Evolutionary conservation across 2,113 vertebrate species (phyloP), one percentile per base, ranked within the genome.

Genomic region (Percopsis transmontana): DNA sequence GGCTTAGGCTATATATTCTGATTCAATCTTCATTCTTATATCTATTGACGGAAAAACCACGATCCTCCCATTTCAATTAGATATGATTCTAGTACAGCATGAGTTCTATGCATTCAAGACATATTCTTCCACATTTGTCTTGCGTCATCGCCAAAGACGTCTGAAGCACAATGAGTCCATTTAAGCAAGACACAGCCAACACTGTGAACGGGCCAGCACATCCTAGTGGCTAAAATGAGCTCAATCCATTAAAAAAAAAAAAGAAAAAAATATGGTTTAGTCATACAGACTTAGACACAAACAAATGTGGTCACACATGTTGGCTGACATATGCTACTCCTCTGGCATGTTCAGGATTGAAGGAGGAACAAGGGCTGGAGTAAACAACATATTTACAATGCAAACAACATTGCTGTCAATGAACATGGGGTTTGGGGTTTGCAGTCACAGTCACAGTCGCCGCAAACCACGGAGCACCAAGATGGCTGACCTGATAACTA

Each of bases 401-500:
- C 59, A 84, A 85, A 80, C 76, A 88, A 68, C 21, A 54, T 61
- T 63, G 57, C 38, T 66, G 62, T 68, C 67, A 60, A 48, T 23
- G 6, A 61, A 67, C 65, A 60, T 54, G 0, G 19, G 70, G 62
- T 77, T 79, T 33, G 27, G n/a, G n/a, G 5, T 7, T 7, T 33
- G 27, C 79, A 15, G 2, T 39, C 45, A 74, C 71, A 65, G 77
- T 80, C 54, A 57, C 70, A 68, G 68, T 54, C 64, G 66, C 58
- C 45, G 8, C 68, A 76, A 81, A 77, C 66, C 63, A 72, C 45
- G 18, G 39, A 83, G 62, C 54, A 70, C 51, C 69, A 53, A 41
- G 75, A 85, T 74, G 76, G 66, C 68, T 12, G 53, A 52, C 66
- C 66, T 68, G 87, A 86, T 83, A 84, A 81, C 79, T 16, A 68